phyloP scores from a whole-genome alignment of 2,888 invertebrate species.

The Agrochola circellaris region DNA sequence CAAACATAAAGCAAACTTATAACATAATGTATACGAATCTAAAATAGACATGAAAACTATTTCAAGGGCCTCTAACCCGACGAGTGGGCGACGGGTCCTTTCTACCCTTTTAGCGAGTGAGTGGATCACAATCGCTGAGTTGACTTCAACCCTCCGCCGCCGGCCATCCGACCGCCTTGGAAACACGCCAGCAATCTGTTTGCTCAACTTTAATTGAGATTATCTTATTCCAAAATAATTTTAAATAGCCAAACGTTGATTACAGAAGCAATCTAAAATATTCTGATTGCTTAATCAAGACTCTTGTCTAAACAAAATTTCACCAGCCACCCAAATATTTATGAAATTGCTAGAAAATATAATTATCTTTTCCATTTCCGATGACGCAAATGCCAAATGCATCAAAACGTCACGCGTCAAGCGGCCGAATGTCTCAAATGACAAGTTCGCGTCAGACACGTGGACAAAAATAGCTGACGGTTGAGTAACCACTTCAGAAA shows the following conservation, averaged over 20 bases:
- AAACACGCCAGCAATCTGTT: conserved; percentile 71
- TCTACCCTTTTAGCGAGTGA: conserved; percentile 77
- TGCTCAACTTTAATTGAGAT: conserved; percentile 76
- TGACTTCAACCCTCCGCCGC: conserved; percentile 62
- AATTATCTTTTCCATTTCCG: conserved; percentile 58
- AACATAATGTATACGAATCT: conserved; percentile 54
- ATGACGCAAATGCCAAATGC: conserved; percentile 67
- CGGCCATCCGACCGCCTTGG: conserved; percentile 68
- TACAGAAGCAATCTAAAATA: conserved; percentile 60
- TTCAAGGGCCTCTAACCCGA: conserved; percentile 64
- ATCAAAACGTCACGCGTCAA: conserved; percentile 55
- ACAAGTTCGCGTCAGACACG: conserved; percentile 53
- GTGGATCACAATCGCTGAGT: conserved; percentile 71
- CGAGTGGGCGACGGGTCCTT: conserved; percentile 68
- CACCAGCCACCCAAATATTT: conserved; percentile 56
- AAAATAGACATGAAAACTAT: conserved; percentile 72
- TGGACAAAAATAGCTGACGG: conserved; percentile 47
- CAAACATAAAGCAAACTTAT: conserved; percentile 35
- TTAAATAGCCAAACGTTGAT: conserved; percentile 65
- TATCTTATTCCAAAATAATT: conserved; percentile 72
- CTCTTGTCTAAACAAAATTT: conserved; percentile 47
- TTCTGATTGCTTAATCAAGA: conserved; percentile 63
- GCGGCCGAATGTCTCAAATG: conserved; percentile 54
- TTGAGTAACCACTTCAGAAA: conserved; percentile 54
- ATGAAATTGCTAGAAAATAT: conserved; percentile 40